Base-by-base conservation (phyloP, 2,888 invertebrate species). In the Lasioglossum morio region DNA sequence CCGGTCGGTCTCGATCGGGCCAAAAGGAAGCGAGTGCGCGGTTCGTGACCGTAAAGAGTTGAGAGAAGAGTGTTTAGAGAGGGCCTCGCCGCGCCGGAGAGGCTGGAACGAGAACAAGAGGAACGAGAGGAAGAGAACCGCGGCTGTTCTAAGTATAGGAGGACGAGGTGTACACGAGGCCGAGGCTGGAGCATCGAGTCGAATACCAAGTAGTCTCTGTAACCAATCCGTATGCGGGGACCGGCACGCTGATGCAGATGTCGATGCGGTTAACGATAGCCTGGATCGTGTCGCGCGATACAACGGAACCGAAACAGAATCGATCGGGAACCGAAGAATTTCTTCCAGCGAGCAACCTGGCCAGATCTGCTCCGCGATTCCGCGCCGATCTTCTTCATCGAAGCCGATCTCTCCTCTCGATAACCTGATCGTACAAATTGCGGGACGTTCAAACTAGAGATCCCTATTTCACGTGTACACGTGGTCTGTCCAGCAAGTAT, bases 81-180 rank as follows among this genome's bases (percentile, higher is more conserved):
- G 60, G 14, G 27, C 27, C 30, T 63, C 27, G 57, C 57, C 57
- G 57, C 23, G 23, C 10, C 53, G 53, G 14, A 72, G 74, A 53
- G 30, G 34, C 79, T 70, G 85, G 57, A 85, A 73, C 57, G 53
- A 76, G 78, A 82, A 79, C 57, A 80, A 79, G 76, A 80, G 72
- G 81, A 82, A 81, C 72, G 46, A 82, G 74, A 85, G 75, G 66
- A 82, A 84, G 77, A 79, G 79, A 85, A 86, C 12, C 81, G 75
- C 85, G 82, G 85, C 87, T 63, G 34, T 30, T 91, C 90, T 91
- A 90, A 90, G 90, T 91, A 89, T 89, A 90, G 89, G 88, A 87
- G 85, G 81, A 48, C 84, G 83, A 76, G 73, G 79, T 72, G 70
- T 60, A 63, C 60, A 63, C 46, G 78, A 34, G 34, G 73, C 76